These are phyloP conservation scores for Epiblema foenella DNA, from an alignment of 2,888 invertebrate species.

Conservation along the genomic window DNA sequence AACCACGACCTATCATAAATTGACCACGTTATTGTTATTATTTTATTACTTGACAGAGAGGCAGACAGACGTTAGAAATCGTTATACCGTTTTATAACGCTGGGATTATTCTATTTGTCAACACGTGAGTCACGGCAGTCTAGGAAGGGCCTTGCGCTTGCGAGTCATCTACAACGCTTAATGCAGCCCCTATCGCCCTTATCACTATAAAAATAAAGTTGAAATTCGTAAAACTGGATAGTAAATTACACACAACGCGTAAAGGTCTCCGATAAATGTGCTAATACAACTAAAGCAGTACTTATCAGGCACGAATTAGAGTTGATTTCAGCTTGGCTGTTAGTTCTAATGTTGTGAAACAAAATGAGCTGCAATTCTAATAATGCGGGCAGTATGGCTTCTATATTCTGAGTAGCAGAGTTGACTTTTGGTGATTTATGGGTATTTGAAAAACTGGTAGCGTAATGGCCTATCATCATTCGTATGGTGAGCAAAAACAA, in stretches of 20 bases:
- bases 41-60: background rate
- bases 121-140: slow-evolving; percentile 50
- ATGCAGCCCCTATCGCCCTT: slow-evolving; percentile 1
- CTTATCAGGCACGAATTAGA: background rate
- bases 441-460: background rate
- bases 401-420: slow-evolving; percentile 1
- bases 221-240: background rate
- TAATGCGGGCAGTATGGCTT: background rate
- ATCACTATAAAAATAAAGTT: background rate
- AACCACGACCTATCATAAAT: background rate
- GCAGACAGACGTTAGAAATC: slow-evolving; percentile 4
- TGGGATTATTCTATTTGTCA: slow-evolving; percentile 24
- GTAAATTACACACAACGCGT: background rate
- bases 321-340: background rate
- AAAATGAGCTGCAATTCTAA: slow-evolving; percentile 6
- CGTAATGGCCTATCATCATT: slow-evolving; percentile 15
- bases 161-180: slow-evolving; percentile 9
- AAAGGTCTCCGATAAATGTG: slow-evolving; percentile 14
- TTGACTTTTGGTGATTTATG: background rate
- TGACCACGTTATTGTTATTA: background rate
- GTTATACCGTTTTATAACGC: slow-evolving; percentile 11
- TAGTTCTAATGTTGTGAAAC: background rate
- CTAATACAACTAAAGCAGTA: background rate
- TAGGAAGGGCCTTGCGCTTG: slow-evolving; percentile 50
- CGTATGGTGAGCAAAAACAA: slow-evolving; percentile 22